Conservation (phyloP, 1,140 invertebrate species). For the Drosophila hydei region DNA sequence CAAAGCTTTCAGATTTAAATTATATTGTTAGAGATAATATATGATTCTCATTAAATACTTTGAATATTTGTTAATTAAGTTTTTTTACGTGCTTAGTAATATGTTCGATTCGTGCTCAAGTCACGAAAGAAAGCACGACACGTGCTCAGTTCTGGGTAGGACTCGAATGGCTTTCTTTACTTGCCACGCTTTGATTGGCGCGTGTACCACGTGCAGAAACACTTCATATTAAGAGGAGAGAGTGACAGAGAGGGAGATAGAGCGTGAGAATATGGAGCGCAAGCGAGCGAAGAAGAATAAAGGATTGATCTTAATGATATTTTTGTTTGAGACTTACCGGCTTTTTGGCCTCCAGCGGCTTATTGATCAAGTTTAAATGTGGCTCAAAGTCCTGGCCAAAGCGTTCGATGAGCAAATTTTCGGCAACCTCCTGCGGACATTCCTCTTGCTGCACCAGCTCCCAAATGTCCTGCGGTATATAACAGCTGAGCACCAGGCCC, state of each 20-base stretch:
- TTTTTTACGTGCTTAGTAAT: background rate
- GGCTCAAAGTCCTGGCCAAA: constrained; percentile 83
- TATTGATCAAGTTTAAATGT: constrained; percentile 82
- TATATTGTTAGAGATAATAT: background rate
- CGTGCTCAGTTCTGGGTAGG: background rate
- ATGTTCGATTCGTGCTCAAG: background rate
- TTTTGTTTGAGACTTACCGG: constrained; percentile 56
- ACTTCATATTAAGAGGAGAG: background rate
- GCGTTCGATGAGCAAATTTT: constrained; percentile 72
- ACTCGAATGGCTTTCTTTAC: constrained; percentile 1
- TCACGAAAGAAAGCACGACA: background rate
- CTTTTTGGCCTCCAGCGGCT: constrained; percentile 83
- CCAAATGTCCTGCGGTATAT: constrained; percentile 73
- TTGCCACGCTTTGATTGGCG: constrained; percentile 23
- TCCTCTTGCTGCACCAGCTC: constrained; percentile 78
- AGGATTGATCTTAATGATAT: background rate
- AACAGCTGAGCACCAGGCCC: constrained; percentile 74
- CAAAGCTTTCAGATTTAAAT: background rate
- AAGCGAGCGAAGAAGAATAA: background rate
- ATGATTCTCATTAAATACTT: background rate
- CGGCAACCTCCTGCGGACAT: constrained; percentile 74
- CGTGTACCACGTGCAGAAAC: constrained; percentile 31
- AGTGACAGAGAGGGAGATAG: background rate
- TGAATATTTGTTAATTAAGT: background rate
- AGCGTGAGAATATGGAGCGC: background rate